Conservation (phyloP, 1,140 invertebrate genomes). For the Ruditapes philippinarum region DNA sequence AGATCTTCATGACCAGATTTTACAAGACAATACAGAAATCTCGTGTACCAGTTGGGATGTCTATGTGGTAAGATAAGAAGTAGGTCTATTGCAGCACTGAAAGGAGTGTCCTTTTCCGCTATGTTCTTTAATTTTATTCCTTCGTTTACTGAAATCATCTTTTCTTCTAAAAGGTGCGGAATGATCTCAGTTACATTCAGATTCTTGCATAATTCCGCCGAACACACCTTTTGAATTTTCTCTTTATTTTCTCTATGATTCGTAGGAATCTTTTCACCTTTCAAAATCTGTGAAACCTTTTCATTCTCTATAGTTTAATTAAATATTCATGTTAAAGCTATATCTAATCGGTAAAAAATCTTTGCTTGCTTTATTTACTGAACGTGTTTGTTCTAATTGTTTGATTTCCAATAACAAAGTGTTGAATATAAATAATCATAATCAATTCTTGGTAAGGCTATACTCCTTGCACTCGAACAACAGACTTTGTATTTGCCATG, state of each 20-base stretch:
- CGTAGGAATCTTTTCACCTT: background rate
- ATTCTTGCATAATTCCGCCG: background rate
- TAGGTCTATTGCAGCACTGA: background rate
- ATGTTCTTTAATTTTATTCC: background rate
- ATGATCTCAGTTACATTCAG: background rate
- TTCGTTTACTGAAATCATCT: background rate
- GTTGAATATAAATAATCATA: too few relatives aligned
- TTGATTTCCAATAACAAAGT: too few relatives aligned
- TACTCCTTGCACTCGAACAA: too few relatives aligned
- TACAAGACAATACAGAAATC: background rate
- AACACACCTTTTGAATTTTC: background rate
- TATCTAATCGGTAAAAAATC: too few relatives aligned
- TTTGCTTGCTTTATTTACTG: too few relatives aligned
- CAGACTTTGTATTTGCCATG: too few relatives aligned
- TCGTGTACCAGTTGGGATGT: background rate
- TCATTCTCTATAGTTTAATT: too few relatives aligned
- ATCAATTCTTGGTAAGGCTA: too few relatives aligned
- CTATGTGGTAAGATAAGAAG: background rate
- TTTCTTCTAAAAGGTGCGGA: background rate
- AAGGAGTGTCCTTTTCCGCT: background rate
- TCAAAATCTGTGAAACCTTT: background rate
- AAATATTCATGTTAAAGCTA: too few relatives aligned
- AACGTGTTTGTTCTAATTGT: too few relatives aligned
- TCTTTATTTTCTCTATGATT: background rate
- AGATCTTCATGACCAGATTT: background rate